Evolutionary conservation across 2,888 invertebrate species (phyloP).

Genomic region (Cremastinae sp.): DNA sequence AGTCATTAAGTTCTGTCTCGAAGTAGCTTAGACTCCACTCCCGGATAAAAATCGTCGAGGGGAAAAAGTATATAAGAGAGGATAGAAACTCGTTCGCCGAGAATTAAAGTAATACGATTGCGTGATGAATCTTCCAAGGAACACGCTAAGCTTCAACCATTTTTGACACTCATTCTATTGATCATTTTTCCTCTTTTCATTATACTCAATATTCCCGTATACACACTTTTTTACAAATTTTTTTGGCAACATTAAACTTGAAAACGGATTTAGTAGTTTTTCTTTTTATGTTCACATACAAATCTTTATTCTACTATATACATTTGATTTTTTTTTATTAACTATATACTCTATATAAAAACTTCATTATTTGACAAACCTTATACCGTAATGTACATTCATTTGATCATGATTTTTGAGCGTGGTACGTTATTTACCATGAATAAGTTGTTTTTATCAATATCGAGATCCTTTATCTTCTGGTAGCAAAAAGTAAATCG

Average conservation of each 20-base stretch:
- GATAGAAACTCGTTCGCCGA: slow-evolving; percentile 50
- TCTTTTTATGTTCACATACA: too few relatives aligned
- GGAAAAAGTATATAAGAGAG: background rate
- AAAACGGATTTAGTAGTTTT: too few relatives aligned
- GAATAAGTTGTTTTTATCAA: slow-evolving; percentile 76
- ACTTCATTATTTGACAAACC: too few relatives aligned
- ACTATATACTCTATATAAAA: too few relatives aligned
- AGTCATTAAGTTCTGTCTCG: slow-evolving; percentile 56
- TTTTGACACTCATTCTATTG: slow-evolving; percentile 25
- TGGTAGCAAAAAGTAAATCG: slow-evolving; percentile 92
- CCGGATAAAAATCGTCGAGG: slow-evolving; percentile 18
- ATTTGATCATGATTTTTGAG: too few relatives aligned
- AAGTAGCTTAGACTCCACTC: slow-evolving; percentile 32
- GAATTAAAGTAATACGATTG: slow-evolving; percentile 11
- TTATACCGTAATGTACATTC: too few relatives aligned
- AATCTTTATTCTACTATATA: too few relatives aligned
- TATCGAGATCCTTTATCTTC: slow-evolving; percentile 92
- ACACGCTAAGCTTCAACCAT: slow-evolving; percentile 7
- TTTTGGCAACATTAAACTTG: too few relatives aligned
- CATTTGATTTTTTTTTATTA: too few relatives aligned
- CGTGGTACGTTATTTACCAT: slow-evolving; percentile 1
- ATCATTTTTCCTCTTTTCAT: background rate
- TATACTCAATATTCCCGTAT: too few relatives aligned
- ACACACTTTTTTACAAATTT: too few relatives aligned
- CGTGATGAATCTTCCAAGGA: slow-evolving; percentile 23